Base-by-base conservation (phyloP, 2,797 vertebrate genomes). In the Prunella strophiata region DNA sequence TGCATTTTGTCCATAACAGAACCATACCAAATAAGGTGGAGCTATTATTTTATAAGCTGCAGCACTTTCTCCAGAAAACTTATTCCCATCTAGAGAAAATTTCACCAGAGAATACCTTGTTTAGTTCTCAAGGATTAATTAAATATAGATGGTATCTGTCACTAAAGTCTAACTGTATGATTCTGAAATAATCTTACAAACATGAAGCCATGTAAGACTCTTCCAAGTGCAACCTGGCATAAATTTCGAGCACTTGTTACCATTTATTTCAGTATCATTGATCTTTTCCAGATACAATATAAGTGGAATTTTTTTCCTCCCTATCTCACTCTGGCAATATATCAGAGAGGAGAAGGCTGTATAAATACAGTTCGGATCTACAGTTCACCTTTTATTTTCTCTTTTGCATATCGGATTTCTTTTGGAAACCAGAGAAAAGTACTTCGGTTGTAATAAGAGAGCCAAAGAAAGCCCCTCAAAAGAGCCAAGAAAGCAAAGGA, bases 141-240 rank as follows among this genome's bases (percentile, higher is more conserved):
- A 48, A 40, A 42, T 70, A 59, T 16, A 38, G 19, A 8, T 25
- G 30, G 11, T 19, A 45, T 23, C 26, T 45, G 36, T n/a, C 20
- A 50, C 5, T n/a, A 19, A 85, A 65, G 25, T 21, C 15, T 55
- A 91, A 70, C 11, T 21, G 15, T 17, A 55, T 0, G 8, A 59
- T 54, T 47, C 52, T 51, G 52, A 67, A 77, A 74, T 42, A 47
- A 85, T 7, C 59, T 55, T 50, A 32, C 23, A 81, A 76, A 67
- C 8, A 38, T 0, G 1, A 71, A 73, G 20, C 13, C 43, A 23
- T 0, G 0, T 30, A n/a, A 55, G 36, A 32, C 5, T 78, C n/a
- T 47, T 91, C 10, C 18, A 52, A 74, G 8, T 5, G 21, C 8
- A 55, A 59, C 1, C 8, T 0, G 7, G 52, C 36, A 43, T 40